Base-by-base conservation (phyloP, 1,140 invertebrate species). In the Neodiprion lecontei region DNA sequence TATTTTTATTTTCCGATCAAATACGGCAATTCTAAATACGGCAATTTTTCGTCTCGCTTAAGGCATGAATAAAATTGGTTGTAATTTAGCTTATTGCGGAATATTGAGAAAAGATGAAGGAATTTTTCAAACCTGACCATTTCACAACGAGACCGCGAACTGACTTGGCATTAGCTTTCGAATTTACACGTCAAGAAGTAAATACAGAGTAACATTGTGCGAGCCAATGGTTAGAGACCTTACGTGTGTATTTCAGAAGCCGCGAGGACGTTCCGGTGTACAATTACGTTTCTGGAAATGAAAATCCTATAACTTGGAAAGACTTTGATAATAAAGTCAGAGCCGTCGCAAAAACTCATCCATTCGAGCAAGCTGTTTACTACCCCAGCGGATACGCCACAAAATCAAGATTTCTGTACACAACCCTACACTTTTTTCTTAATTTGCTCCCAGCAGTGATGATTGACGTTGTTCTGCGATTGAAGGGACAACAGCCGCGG, bases 361-460 rank as follows among this genome's bases (percentile, higher is more conserved):
- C 67, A 4, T 14, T 1, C 4, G 21, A 69, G 10, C 2, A 10
- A 14, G 4, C 67, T 47, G n/a, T 75, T 10, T 12, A 66, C 12
- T 23, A 50, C 61, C 53, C 47, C 50, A 53, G 17, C 9, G 61
- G 48, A 28, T 14, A 10, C 11, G 3, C 12, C 11, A 69, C 67
- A 21, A 69, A 69, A 69, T 69, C 7, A 9, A 21, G 40, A 69
- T 11, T 14, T 11, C 67, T 69, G 4, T 69, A 17, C 40, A 69
- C 4, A 7, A 69, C n/a, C 11, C n/a, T 14, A 1, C 3, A 69
- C 7, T 87, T 92, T 77, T 85, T 92, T 67, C 81, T 92, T 49
- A 92, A 92, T 80, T 89, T 89, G 85, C 80, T 92, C 72, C 92
- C 92, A 12, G 91, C 91, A 21, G 89, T 91, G 80, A 83, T 92